Base-by-base conservation (phyloP, 2,888 invertebrate genomes). In the Ochlodes sylvanus region DNA sequence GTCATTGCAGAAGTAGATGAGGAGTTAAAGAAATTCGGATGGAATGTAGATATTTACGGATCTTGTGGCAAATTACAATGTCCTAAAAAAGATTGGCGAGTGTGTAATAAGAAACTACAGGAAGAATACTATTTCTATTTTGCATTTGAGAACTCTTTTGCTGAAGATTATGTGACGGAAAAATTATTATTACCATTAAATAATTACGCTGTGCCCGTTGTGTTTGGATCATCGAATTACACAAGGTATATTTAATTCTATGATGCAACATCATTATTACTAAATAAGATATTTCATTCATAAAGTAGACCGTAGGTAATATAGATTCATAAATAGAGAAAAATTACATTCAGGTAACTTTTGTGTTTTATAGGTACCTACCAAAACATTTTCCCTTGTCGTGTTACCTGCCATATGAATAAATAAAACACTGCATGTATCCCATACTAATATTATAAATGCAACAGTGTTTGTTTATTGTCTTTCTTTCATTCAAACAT, bases 221-320 rank as follows among this genome's bases (percentile, higher is more conserved):
- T 95, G 21, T 94, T 94, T 88, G 95, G 95, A 2, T 94, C 93
- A 10, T 93, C 93, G 56, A 93, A 95, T 81, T 95, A 95, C 79
- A 79, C 72, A 10, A 78, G 80, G 81, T 82, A 70, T 42, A 19
- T 3, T 38, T 38, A 38, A 38, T 38, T 1, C 7, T 38, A 10
- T 3, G 9, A 38, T 38, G 10, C 38, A 1, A 38, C 7, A 38
- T 7, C 7, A 10, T 38, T 38, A 10, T n/a, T n/a, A n/a, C n/a
- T n/a, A n/a, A n/a, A n/a, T n/a, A n/a, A n/a, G n/a, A n/a, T n/a
- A n/a, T n/a, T n/a, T n/a, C n/a, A n/a, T n/a, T n/a, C n/a, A n/a
- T n/a, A n/a, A n/a, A n/a, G n/a, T n/a, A n/a, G n/a, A n/a, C n/a
- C n/a, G n/a, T n/a, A n/a, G n/a, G n/a, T n/a, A n/a, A n/a, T n/a